Conservation (phyloP, 2,888 invertebrate genomes). For the Drosophila infuscata region DNA sequence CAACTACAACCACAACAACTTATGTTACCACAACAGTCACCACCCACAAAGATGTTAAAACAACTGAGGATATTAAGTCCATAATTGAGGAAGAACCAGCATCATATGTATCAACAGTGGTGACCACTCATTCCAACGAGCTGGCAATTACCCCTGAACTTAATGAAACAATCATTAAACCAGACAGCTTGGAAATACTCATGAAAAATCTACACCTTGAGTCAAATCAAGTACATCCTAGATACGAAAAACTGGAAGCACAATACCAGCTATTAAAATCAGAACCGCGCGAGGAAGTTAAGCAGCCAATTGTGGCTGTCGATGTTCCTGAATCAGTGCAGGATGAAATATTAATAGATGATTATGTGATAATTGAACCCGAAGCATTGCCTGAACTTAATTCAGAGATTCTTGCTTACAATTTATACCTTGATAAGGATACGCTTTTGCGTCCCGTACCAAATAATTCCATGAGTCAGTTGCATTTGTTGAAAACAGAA, state of each 20-base stretch:
- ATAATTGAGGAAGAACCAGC: conserved; percentile 24
- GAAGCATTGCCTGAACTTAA: conserved; percentile 65
- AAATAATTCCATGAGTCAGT: conserved; percentile 88
- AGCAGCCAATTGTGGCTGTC: conserved; percentile 3
- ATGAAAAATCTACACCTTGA: conserved; percentile 52
- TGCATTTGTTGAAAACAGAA: conserved; percentile 66
- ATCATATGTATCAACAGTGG: conserved; percentile 62
- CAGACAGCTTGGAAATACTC: conserved; percentile 33
- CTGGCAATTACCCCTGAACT: conserved; percentile 18
- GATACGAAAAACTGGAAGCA: conserved; percentile 44
- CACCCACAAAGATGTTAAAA: conserved; percentile 55
- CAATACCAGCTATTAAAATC: conserved; percentile 49
- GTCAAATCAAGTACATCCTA: conserved; percentile 28
- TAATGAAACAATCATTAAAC: conserved; percentile 4
- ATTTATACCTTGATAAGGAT: conserved; percentile 66
- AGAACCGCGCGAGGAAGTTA: conserved; percentile 8
- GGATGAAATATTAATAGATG: conserved; percentile 51
- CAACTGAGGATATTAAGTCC: conserved; percentile 22
- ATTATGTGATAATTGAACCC: conserved; percentile 79
- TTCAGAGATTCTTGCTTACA: conserved; percentile 63
- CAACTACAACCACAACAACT: conserved; percentile 39
- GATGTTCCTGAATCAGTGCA: conserved; percentile 14
- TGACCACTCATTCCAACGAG: conserved; percentile 63
- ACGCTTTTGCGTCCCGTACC: conserved; percentile 43
- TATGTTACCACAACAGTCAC: conserved; percentile 67